Base-by-base conservation (phyloP, 1,140 invertebrate genomes). In the Venustaconcha ellipsiformis region DNA sequence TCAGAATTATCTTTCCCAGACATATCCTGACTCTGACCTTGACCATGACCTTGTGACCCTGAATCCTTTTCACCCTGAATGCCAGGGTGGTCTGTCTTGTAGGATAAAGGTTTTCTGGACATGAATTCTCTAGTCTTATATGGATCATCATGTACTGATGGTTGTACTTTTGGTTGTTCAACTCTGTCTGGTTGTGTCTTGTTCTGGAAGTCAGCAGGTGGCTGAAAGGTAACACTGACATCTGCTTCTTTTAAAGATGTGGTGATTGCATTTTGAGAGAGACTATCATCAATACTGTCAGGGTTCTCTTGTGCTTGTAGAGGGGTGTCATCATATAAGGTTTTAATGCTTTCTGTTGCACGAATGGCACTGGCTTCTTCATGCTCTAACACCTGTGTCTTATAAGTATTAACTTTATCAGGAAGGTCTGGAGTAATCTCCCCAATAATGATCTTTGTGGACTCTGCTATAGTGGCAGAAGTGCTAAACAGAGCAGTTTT, bases 71-170 rank as follows among this genome's bases (percentile, higher is more conserved):
- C 13, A 11, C 48, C 37, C 57, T 30, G 37, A 8, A 56, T 55
- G 13, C 37, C 18, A 13, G 65, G 65, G 18, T 55, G 48, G 57
- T 20, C 57, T n/a, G 37, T 56, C 20, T 55, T 37, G 37, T 64
- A 37, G 20, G 85, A 84, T 56, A 87, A 68, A 23, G 81, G 76
- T 73, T 85, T 85, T 57, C 85, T 78, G 14, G 83, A 80, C 17
- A 82, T 58, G 62, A 80, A 85, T 8, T 81, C 79, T 14, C 70
- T 72, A 64, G 80, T 84, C 15, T 67, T 73, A 30, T 85, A 84
- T 2, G 77, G 65, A 76, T 78, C 78, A 58, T 74, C 65, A 30
- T 64, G 37, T 20, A 58, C 26, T 14, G 64, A 77, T n/a, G 78
- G 78, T 58, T 75, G 72, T 1, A 74, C 68, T 56, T 71, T 60